These are phyloP conservation scores for Atlantisia rogersi DNA, from an alignment of 2,113 vertebrate species.

Conservation along the genomic window DNA sequence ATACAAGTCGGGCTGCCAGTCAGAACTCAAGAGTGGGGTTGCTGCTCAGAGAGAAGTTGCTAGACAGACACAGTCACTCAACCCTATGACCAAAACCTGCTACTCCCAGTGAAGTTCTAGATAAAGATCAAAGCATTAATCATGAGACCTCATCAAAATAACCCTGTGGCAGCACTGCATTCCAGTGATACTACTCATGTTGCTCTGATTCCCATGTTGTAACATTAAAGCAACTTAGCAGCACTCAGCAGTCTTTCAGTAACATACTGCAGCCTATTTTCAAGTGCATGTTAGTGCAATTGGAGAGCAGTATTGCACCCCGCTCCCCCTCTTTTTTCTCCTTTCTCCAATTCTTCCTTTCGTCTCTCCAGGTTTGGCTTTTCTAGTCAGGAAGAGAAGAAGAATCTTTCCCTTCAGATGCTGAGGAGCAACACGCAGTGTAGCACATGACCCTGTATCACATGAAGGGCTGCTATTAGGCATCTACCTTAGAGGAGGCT, in stretches of 20 bases:
- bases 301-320: background rate
- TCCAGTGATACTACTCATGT: background rate
- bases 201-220: background rate
- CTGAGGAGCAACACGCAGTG: background rate
- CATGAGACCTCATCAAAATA: background rate
- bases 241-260: background rate
- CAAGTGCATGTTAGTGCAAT: background rate
- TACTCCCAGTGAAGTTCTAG: background rate
- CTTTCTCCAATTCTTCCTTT: too few species aligned
- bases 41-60: background rate
- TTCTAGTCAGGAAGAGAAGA: background rate
- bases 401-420: background rate
- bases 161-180: background rate
- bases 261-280: background rate
- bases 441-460: accelerated
- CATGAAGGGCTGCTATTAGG: background rate
- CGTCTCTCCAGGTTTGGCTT: background rate
- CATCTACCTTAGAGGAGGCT: background rate
- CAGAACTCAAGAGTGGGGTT: background rate
- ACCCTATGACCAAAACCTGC: background rate
- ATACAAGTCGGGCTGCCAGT: accelerated
- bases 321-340: too few species aligned
- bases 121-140: constrained; percentile 18
- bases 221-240: background rate
- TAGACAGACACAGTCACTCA: background rate